These are phyloP conservation scores for Alauda arvensis DNA, from an alignment of 2,797 vertebrate species.

Conservation along the genomic window DNA sequence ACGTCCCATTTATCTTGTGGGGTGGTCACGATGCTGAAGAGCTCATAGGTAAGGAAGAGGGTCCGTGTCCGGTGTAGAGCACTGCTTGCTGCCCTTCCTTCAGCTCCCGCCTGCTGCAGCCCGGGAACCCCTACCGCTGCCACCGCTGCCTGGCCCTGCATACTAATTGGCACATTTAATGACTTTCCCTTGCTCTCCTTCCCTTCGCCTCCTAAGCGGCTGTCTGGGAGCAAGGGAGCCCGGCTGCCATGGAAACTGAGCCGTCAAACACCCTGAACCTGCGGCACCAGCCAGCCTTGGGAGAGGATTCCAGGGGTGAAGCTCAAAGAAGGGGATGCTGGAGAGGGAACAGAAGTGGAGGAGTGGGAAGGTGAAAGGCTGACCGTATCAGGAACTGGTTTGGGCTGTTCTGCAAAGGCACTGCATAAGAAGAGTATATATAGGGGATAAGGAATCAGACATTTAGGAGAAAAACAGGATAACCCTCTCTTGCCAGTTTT, in stretches of 20 bases:
- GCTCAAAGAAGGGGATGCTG: conserved; percentile 46
- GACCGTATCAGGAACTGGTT: rapidly evolving
- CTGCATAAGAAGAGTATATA: neutral
- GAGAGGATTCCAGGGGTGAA: conserved; percentile 54
- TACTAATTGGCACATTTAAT: conserved; percentile 89
- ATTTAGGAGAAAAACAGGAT: neutral
- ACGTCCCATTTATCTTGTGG: neutral
- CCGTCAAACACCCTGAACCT: conserved; percentile 62
- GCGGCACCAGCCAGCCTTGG: conserved; percentile 51
- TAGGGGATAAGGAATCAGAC: neutral
- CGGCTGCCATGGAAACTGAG: conserved; percentile 84
- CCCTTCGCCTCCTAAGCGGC: conserved; percentile 65
- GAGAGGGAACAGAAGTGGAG: neutral
- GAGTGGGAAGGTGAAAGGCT: neutral
- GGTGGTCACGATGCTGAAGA: neutral
- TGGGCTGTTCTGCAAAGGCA: neutral
- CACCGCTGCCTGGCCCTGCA: conserved; percentile 69
- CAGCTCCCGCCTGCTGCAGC: neutral
- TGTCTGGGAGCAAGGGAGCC: conserved; percentile 70
- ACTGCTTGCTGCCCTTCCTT: neutral
- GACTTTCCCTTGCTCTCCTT: conserved; percentile 75
- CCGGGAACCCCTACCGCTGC: neutral
- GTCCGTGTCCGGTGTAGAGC: rapidly evolving
- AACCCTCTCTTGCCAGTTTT: neutral
- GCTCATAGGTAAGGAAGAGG: neutral